phyloP scores from a whole-genome alignment of 2,888 invertebrate species.

The Furcula furcula region DNA sequence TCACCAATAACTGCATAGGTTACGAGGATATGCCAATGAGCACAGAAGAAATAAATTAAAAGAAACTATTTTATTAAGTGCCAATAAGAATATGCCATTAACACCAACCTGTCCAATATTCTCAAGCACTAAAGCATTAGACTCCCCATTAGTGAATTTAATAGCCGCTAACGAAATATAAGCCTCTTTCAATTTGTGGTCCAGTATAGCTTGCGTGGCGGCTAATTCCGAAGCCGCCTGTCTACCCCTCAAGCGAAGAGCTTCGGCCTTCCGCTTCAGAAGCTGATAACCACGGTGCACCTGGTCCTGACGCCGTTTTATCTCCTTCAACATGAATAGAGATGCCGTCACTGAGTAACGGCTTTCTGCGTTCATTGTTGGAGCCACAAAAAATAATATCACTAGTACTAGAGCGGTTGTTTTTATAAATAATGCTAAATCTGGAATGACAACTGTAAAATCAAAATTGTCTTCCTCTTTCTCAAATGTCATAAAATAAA shows the following conservation, averaged over 20 bases:
- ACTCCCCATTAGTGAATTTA: conserved; percentile 73
- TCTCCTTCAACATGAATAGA: conserved; percentile 68
- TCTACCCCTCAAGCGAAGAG: conserved; percentile 56
- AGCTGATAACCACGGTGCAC: conserved; percentile 65
- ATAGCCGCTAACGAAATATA: conserved; percentile 71
- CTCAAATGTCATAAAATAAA: no score
- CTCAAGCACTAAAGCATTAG: conserved; percentile 70
- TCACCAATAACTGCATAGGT: no score
- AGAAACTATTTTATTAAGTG: neutral
- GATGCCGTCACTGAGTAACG: conserved; percentile 71
- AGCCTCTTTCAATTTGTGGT: conserved; percentile 64
- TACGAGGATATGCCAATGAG: no score
- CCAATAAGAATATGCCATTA: no score
- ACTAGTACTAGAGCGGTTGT: no score
- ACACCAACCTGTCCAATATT: conserved; percentile 64
- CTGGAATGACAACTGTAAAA: no score
- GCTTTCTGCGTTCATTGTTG: conserved; percentile 63
- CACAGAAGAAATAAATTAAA: no score
- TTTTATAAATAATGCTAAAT: no score
- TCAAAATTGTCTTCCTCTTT: no score
- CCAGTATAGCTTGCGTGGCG: conserved; percentile 56
- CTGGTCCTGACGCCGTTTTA: conserved; percentile 64
- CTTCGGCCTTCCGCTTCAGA: conserved; percentile 64
- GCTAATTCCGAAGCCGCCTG: conserved; percentile 60
- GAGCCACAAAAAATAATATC: neutral